Evolutionary conservation across 2,797 vertebrate species (phyloP).

Genomic region (Gila robusta): DNA sequence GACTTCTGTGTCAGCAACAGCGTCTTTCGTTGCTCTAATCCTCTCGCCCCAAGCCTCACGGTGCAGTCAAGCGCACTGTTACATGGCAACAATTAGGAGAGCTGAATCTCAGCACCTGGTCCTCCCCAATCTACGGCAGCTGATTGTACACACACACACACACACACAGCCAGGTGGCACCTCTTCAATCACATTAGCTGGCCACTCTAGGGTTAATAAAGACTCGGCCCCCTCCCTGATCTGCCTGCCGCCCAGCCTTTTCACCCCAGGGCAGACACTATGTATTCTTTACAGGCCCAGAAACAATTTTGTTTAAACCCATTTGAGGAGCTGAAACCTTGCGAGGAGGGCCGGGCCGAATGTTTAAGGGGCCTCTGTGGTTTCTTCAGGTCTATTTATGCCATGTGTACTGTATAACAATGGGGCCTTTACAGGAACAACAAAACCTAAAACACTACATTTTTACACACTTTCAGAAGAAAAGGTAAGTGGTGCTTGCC

Average conservation of each 20-base stretch:
- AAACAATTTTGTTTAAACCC: constrained; percentile 83
- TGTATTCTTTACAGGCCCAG: constrained; percentile 78
- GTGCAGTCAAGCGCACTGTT: constrained; percentile 83
- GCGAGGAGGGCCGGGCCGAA: constrained; percentile 54
- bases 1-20: constrained; percentile 77
- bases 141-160: constrained; percentile 73
- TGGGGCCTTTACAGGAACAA: constrained; percentile 70
- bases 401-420: constrained; percentile 76
- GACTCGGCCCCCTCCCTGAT: constrained; percentile 65
- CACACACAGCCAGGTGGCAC: constrained; percentile 84
- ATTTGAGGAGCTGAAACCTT: constrained; percentile 80
- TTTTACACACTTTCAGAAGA: constrained; percentile 16
- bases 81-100: constrained; percentile 83
- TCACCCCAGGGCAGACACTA: constrained; percentile 68
- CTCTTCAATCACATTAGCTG: constrained; percentile 87
- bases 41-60: constrained; percentile 77
- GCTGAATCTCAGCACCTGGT: constrained; percentile 84
- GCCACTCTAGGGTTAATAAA: constrained; percentile 89
- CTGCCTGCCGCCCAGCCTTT: constrained; percentile 54
- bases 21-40: constrained; percentile 70
- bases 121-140: constrained; percentile 81
- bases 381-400: constrained; percentile 70
- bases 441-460: constrained; percentile 56
- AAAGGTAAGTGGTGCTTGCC: background rate
- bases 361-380: constrained; percentile 58